Evolutionary conservation across 2,113 vertebrate genomes (phyloP), one percentile per base, ranked within the genome.

Genomic region (Merops nubicus): DNA sequence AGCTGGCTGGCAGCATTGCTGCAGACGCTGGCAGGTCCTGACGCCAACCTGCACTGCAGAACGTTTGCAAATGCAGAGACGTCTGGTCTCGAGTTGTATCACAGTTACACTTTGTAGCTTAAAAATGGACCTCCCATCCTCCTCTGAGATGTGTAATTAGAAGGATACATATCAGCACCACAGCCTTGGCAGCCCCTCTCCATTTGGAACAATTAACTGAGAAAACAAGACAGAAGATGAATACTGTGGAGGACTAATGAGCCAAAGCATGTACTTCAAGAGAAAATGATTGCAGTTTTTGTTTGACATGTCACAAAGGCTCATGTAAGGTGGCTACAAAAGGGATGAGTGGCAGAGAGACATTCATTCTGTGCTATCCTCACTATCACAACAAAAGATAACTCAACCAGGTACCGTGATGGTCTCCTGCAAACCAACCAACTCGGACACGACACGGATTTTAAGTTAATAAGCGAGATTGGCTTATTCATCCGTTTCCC

Each of bases 281-380:
- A 51, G 79, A 94, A 91, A 95, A 92, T 47, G 54, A 63, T 93
- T 91, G 83, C 60, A 51, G 43, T 31, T 93, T 91, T 86, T 86
- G 78, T 95, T 84, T 56, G 57, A 34, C 2, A 5, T 31, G 34
- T 40, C 43, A 45, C 0, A 0, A 36, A 83, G 23, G 9, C 38
- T 70, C 1, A 0, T 28, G 29, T 70, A 51, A 75, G 38, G 29
- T 19, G 50, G 59, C 1, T 9, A n/a, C 0, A 0, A 48, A 75
- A 63, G 43, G 22, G 21, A 51, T 59, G 47, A 91, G 38, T 22
- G 34, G 47, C 56, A 67, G 75, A 63, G 42, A 65, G 47, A 51
- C 9, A 17, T 28, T 65, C 1, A 9, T 34, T 54, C 40, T 59
- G 11, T 2, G 1, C 33, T 70, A 3, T n/a, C 25, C n/a, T 40